These are phyloP conservation scores for Solea senegalensis DNA, from an alignment of 2,113 vertebrate genomes.

Conservation along the genomic window DNA sequence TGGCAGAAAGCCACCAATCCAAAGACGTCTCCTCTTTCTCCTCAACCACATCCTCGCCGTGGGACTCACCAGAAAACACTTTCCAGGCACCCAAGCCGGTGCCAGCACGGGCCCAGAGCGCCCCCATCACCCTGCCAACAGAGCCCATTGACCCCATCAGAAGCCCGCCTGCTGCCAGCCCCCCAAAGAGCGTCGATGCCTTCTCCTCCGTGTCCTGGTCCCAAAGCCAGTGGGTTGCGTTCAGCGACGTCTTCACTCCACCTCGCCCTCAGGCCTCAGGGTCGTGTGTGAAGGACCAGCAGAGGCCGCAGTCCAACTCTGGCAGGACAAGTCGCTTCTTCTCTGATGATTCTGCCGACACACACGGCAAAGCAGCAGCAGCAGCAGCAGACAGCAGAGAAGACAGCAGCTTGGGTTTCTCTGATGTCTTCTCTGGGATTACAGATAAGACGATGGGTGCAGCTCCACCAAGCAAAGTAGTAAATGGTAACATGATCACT, in stretches of 20 bases:
- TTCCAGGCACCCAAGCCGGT: conserved; percentile 73
- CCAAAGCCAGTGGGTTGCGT: conserved; percentile 86
- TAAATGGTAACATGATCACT: conserved; percentile 79
- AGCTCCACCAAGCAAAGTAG: conserved; percentile 73
- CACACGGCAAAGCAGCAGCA: conserved; percentile 60
- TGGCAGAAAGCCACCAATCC: conserved; percentile 52
- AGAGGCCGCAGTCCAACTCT: conserved; percentile 65
- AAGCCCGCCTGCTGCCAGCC: conserved; percentile 19
- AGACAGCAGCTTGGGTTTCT: conserved; percentile 65
- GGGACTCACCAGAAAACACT: conserved; percentile 77
- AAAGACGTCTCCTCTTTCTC: conserved; percentile 67
- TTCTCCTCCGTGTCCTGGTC: conserved; percentile 74
- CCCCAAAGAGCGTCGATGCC: conserved; percentile 67
- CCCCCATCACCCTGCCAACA: conserved; percentile 74
- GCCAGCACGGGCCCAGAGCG: conserved; percentile 76
- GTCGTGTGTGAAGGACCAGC: conserved; percentile 65
- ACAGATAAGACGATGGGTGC: conserved; percentile 74
- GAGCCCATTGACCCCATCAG: conserved; percentile 49
- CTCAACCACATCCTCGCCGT: conserved; percentile 75
- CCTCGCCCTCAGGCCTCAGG: conserved; percentile 58
- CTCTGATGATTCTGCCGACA: conserved; percentile 79
- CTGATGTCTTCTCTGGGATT: conserved; percentile 70
- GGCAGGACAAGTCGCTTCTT: conserved; percentile 74
- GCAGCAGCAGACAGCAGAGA: conserved; percentile 57
- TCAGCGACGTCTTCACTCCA: conserved; percentile 77